A percentile compares a stretch with the other conserved stretches of the same genome.
These are phyloP conservation scores for Stenurella melanura DNA, from an alignment of 2,888 invertebrate genomes.

Conservation along the genomic window DNA sequence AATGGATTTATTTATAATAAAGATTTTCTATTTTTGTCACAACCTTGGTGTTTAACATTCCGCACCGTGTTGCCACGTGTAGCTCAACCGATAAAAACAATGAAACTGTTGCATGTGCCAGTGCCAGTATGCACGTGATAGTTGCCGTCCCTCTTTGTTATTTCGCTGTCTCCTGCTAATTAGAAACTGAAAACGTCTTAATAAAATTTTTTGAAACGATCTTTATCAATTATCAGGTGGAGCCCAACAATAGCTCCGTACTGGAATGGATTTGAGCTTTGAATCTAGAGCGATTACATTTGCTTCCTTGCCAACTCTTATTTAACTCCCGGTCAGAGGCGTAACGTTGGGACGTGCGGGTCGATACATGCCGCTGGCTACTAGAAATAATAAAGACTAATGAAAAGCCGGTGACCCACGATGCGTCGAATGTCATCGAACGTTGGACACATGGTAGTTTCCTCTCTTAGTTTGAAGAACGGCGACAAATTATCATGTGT, in stretches of 20 bases:
- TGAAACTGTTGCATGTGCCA: constrained; percentile 66
- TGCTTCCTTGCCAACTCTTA: constrained; percentile 53
- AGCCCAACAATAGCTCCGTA: neutral
- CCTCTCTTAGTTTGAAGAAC: too few species aligned
- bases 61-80: constrained; percentile 68
- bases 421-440: too few species aligned
- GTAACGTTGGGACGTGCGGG: constrained; percentile 20
- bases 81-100: constrained; percentile 65
- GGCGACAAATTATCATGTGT: too few species aligned
- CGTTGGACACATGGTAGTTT: too few species aligned
- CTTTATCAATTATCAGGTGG: neutral
- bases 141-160: constrained; percentile 32
- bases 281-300: constrained; percentile 53
- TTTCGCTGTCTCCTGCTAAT: constrained; percentile 9
- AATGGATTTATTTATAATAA: constrained; percentile 73
- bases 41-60: constrained; percentile 72
- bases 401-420: too few species aligned
- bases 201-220: constrained; percentile 27
- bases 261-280: constrained; percentile 39
- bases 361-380: too few species aligned
- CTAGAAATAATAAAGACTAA: too few species aligned
- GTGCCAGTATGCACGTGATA: constrained; percentile 29
- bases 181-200: constrained; percentile 20
- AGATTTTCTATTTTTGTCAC: constrained; percentile 72
- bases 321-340: constrained; percentile 52